Evolutionary conservation across 1,140 invertebrate species (phyloP).

Genomic region (Antheraea mylitta): DNA sequence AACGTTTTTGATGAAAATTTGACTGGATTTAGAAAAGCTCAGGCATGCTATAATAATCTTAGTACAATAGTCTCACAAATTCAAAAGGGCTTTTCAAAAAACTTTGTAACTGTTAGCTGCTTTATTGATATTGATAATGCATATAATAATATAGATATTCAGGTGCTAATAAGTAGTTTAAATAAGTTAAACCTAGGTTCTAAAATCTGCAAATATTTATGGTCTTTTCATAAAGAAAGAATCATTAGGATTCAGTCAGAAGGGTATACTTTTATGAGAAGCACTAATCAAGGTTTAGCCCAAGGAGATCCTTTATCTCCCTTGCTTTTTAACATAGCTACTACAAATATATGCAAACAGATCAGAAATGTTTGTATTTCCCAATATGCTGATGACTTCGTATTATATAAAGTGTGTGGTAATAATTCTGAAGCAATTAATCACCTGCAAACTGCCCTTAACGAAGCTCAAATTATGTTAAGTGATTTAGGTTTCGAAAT

Average conservation of each 20-base stretch:
- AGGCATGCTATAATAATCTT: constrained; percentile 20
- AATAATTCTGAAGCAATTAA: too few relatives aligned
- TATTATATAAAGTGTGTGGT: too few relatives aligned
- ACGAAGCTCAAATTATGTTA: too few relatives aligned
- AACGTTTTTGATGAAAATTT: constrained; percentile 1
- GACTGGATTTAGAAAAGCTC: constrained; percentile 9
- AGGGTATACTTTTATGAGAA: background rate
- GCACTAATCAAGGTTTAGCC: background rate
- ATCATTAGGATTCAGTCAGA: background rate
- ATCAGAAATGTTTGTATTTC: background rate
- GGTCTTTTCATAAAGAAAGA: background rate
- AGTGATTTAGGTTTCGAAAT: too few relatives aligned
- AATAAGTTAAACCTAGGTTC: background rate
- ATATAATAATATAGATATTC: constrained; percentile 9
- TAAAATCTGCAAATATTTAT: constrained; percentile 1
- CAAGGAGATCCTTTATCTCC: background rate
- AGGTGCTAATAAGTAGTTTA: background rate
- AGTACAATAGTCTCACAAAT: constrained; percentile 14
- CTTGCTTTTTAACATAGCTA: background rate
- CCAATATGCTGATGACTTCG: background rate
- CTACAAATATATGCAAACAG: background rate
- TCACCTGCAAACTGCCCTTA: background rate
- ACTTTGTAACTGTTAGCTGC: constrained; percentile 16
- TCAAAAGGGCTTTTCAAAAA: constrained; percentile 23
- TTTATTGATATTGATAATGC: constrained; percentile 16